Conservation (phyloP, 2,888 invertebrate species). For the Lasius fuliginosus region DNA sequence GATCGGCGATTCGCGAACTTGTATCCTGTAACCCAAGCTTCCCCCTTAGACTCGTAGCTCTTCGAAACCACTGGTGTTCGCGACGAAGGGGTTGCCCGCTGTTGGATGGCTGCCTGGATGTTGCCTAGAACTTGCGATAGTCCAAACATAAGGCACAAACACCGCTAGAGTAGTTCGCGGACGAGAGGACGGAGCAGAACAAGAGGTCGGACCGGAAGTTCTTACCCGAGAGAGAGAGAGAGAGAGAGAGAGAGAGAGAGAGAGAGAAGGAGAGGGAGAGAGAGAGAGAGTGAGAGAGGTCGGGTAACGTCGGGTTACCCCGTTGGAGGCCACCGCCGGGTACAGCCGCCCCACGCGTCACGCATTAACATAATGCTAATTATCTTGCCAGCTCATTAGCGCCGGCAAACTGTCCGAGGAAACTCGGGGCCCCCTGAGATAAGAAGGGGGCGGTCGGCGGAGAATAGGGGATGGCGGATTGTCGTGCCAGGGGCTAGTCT, state of each 20-base stretch:
- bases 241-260: neutral
- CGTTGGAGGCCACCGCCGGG: conserved; percentile 63
- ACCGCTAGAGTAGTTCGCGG: conserved; percentile 58
- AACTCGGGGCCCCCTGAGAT: conserved; percentile 83
- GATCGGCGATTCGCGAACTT: conserved; percentile 45
- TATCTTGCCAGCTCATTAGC: conserved; percentile 86
- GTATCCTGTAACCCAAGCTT: conserved; percentile 58
- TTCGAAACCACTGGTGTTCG: conserved; percentile 32
- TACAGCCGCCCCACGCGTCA: conserved; percentile 77
- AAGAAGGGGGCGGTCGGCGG: conserved; percentile 77
- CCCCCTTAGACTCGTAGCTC: conserved; percentile 47
- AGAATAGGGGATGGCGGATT: conserved; percentile 65
- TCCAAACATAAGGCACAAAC: conserved; percentile 82
- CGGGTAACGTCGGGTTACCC: conserved; percentile 80
- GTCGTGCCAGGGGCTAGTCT: conserved; percentile 69
- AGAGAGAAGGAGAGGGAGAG: neutral
- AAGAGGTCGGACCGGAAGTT: conserved; percentile 65
- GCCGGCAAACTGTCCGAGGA: conserved; percentile 85
- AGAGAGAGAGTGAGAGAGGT: conserved; percentile 31
- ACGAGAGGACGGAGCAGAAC: conserved; percentile 12
- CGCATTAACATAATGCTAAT: conserved; percentile 86
- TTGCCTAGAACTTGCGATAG: conserved; percentile 76
- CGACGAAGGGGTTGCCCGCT: conserved; percentile 41
- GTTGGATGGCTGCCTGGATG: conserved; percentile 47
- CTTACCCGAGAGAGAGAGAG: conserved; percentile 58